phyloP scores from a whole-genome alignment of 2,113 vertebrate species.

The Python bivittatus region DNA sequence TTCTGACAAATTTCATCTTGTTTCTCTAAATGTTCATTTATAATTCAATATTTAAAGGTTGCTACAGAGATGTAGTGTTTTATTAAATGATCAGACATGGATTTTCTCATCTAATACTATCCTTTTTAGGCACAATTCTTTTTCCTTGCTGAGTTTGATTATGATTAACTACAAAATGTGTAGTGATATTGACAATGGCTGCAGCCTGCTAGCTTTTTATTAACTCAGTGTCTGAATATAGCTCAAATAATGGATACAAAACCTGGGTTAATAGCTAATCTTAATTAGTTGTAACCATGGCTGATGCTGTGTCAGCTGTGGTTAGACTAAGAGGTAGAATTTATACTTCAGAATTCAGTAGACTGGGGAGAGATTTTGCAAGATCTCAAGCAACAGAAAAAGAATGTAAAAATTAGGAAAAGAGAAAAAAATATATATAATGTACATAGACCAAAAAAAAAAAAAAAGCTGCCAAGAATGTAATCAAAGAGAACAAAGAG shows the following conservation, averaged over 20 bases:
- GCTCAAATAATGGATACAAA: neutral
- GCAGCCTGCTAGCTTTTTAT: neutral
- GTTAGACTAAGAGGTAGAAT: neutral
- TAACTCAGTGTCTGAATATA: neutral
- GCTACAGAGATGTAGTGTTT: neutral
- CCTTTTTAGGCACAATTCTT: neutral
- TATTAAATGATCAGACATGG: neutral
- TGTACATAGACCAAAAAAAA: neutral
- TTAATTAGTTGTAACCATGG: neutral
- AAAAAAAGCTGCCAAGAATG: neutral
- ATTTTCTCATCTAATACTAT: neutral
- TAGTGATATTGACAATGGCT: neutral
- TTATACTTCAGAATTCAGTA: neutral
- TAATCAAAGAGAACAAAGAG: neutral
- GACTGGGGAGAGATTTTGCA: neutral
- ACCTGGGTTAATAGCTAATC: neutral
- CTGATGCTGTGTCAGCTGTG: neutral
- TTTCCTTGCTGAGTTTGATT: neutral
- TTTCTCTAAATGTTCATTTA: neutral
- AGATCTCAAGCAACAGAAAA: neutral
- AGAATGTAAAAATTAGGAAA: neutral
- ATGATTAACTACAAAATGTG: neutral
- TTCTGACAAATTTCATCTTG: neutral
- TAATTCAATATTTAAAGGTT: neutral
- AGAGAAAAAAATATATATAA: neutral